phyloP scores from a whole-genome alignment of 2,113 vertebrate species.

The Bothrops jararaca region DNA sequence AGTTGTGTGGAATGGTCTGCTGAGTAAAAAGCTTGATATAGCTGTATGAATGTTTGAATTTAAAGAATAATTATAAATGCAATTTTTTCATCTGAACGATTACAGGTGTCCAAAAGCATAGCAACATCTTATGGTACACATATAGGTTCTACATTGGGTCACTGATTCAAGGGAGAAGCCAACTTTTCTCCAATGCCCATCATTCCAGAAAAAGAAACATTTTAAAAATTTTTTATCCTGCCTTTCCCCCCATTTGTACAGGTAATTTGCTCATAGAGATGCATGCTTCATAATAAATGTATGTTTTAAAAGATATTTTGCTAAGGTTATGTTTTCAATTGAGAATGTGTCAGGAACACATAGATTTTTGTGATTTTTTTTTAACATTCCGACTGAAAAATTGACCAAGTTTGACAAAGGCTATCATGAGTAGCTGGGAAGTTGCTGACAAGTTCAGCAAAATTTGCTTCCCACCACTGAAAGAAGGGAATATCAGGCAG shows the following conservation, averaged over 20 bases:
- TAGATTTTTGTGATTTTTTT: conserved; percentile 1
- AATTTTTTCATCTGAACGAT: not conserved
- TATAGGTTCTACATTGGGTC: not conserved
- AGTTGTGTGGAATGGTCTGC: not conserved
- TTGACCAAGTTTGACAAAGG: not conserved
- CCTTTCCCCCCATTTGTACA: not conserved
- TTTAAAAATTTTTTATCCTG: not conserved
- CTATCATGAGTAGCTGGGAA: not conserved
- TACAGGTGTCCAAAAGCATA: not conserved
- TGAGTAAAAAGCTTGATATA: not conserved
- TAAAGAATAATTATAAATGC: not conserved
- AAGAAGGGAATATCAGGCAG: not conserved
- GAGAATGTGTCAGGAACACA: not conserved
- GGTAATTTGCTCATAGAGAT: conserved; percentile 25
- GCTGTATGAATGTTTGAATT: not conserved
- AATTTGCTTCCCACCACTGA: not conserved
- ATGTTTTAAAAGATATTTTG: not conserved
- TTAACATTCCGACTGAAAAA: conserved; percentile 12
- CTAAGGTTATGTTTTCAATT: conserved; percentile 8
- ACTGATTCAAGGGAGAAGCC: not conserved
- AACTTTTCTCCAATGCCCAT: not conserved
- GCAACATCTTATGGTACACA: not conserved
- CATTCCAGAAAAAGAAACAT: conserved; percentile 18
- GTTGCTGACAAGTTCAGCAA: conserved; percentile 3
- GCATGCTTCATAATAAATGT: not conserved